phyloP scores from a whole-genome alignment of 2,888 invertebrate genomes.

The Macropis europaea region DNA sequence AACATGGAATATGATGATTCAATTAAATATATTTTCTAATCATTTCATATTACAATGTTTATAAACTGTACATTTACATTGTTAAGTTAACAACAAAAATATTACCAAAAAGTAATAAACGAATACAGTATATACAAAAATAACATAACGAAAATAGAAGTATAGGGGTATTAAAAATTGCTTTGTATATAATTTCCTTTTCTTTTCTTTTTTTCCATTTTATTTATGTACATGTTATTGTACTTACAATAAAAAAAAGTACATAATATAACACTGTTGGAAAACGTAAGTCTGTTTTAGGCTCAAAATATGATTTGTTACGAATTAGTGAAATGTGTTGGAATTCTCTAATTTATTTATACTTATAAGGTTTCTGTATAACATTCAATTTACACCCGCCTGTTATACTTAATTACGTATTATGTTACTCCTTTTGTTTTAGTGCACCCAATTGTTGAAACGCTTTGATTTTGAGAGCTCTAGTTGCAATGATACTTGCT shows the following conservation, averaged over 20 bases:
- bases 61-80: no score
- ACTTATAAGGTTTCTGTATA: conserved; percentile 7
- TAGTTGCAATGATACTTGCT: conserved; percentile 48
- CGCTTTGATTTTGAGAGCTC: conserved; percentile 34
- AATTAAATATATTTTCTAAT: no score
- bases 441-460: conserved; percentile 31
- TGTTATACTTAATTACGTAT: conserved; percentile 15
- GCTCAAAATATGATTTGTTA: neutral
- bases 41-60: no score
- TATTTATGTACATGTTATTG: neutral
- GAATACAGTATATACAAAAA: no score
- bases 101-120: neutral
- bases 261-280: conserved; percentile 2
- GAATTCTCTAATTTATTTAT: conserved; percentile 2
- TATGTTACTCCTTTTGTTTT: conserved; percentile 29
- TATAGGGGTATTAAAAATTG: conserved; percentile 3
- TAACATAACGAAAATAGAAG: neutral
- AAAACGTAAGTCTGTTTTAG: conserved; percentile 9
- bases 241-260: neutral
- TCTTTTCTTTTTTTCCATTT: conserved; percentile 7
- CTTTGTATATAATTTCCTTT: neutral
- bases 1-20: no score
- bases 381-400: conserved; percentile 9
- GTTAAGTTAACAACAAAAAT: no score
- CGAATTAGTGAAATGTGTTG: neutral